Conservation (phyloP, 2,797 vertebrate species). For the Crocodylus rhombifer region DNA sequence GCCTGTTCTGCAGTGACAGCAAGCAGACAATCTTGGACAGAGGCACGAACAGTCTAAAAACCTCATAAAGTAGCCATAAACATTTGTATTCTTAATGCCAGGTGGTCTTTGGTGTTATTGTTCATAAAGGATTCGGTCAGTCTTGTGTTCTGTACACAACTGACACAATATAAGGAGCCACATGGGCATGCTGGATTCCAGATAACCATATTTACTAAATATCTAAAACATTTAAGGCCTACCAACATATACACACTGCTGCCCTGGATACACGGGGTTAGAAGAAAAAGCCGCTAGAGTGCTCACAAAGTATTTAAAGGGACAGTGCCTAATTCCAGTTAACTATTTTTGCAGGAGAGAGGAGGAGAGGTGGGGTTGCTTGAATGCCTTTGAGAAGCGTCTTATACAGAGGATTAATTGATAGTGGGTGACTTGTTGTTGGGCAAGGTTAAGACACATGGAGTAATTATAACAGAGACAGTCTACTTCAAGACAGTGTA, state of each 20-base stretch:
- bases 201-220: not conserved
- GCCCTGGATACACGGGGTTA: not conserved
- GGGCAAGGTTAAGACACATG: not conserved
- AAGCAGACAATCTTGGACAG: not conserved
- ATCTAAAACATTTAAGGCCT: not conserved
- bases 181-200: fast-evolving
- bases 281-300: not conserved
- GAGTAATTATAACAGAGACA: not conserved
- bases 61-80: not conserved
- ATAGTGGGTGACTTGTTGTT: not conserved
- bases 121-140: not conserved
- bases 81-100: not conserved
- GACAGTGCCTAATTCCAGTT: not conserved
- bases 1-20: not conserved
- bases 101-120: not conserved
- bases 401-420: not conserved
- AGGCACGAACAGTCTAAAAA: not conserved
- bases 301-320: not conserved
- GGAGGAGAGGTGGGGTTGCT: too few species aligned
- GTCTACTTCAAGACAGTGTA: not conserved
- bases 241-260: fast-evolving
- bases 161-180: not conserved
- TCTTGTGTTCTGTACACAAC: not conserved
- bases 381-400: not conserved
- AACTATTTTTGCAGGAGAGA: too few species aligned